Base-by-base conservation (phyloP, 2,797 vertebrate genomes). In the Halcyon leucocephala region DNA sequence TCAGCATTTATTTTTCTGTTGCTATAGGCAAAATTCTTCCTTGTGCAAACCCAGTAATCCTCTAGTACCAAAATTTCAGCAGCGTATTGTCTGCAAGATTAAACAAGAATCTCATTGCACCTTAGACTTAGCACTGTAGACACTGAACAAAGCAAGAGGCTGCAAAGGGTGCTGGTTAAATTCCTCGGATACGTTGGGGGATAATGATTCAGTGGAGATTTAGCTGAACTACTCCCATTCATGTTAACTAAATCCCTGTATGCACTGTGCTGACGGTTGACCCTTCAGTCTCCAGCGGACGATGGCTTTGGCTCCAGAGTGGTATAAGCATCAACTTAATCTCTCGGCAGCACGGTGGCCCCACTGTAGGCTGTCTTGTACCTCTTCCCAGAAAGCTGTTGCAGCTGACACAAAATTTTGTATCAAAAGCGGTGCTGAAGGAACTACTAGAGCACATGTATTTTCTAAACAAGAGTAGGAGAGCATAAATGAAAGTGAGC, bases 91-190 rank as follows among this genome's bases (percentile, higher is more conserved):
- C 81, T 92, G 83, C 77, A 51, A 84, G 88, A 93, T 86, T 92
- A 96, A 82, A 81, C 73, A 92, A 77, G 91, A 95, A 89, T 93
- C 64, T 94, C 71, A 39, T 37, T 86, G 93, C 62, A 20, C 90
- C 82, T 89, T 87, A 55, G 94, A 48, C 54, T 78, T 71, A 66
- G 66, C 2, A 2, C 70, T 86, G 48, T 46, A 70, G 83, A 72
- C 31, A 24, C 55, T 42, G 65, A 95, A 94, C 80, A 94, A 96
- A 96, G 86, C 49, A 78, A 93, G 95, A 89, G 65, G 69, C 72
- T 89, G 87, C 89, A 94, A 83, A 92, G 82, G 49, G 79, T 81
- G 69, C 94, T 89, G 86, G 85, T 89, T 93, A 93, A 95, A 97
- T 96, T 96, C 96, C 88, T 94, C 66, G 42, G 86, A 89, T 84